Percentiles rank a stretch among this genome's conserved stretches.
These are phyloP conservation scores for Saccostrea echinata DNA, from an alignment of 1,140 invertebrate species.

Conservation along the genomic window DNA sequence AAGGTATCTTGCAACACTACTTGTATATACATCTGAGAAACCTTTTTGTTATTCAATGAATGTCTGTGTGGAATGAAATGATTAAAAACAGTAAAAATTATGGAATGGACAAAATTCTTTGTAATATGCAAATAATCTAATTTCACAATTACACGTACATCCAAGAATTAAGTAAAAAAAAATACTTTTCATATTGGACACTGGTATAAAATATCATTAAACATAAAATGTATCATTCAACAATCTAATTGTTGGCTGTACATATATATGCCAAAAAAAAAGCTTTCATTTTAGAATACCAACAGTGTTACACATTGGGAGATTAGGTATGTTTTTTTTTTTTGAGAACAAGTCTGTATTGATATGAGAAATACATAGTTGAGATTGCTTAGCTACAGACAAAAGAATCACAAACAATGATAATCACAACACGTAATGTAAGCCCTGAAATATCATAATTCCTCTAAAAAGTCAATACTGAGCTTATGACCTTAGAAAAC, in stretches of 20 bases:
- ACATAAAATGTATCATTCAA: background rate
- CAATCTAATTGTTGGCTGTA: background rate
- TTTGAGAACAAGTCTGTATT: background rate
- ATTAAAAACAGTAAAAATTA: background rate
- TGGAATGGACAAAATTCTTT: conserved; percentile 24
- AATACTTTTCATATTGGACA: background rate
- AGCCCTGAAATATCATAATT: conserved; percentile 18
- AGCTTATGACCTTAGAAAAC: background rate
- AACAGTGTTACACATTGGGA: background rate
- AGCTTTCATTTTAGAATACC: background rate
- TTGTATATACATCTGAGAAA: background rate
- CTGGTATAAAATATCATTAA: background rate
- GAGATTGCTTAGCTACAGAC: conserved; percentile 18
- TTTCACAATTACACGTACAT: background rate
- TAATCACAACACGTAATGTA: conserved; percentile 19
- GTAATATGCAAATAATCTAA: background rate
- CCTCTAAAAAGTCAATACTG: conserved; percentile 11
- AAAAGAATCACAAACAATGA: background rate
- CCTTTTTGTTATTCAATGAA: background rate
- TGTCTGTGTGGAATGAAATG: conserved; percentile 6
- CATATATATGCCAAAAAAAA: background rate
- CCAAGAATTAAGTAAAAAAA: background rate
- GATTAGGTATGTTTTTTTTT: background rate
- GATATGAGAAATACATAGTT: conserved; percentile 15
- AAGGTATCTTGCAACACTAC: background rate